Base-by-base conservation (phyloP, 2,113 vertebrate genomes). In the Hystrix cristata region DNA sequence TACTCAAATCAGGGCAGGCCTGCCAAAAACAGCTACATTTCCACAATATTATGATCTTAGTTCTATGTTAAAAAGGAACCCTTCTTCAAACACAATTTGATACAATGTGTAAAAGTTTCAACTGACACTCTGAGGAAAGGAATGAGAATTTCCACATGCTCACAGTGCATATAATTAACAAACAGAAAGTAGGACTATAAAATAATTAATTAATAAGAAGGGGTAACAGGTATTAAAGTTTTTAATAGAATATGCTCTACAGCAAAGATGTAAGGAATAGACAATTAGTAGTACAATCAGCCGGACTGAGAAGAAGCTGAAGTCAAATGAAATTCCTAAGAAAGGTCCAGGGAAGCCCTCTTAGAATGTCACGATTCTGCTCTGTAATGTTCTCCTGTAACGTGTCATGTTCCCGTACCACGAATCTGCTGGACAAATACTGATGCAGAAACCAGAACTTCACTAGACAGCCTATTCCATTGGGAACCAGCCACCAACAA, bases 81-180 rank as follows among this genome's bases (percentile, higher is more conserved):
- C 14, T 72, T 25, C 29, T 94, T 92, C 59, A 87, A 94, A 87
- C 60, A 16, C 55, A 94, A 83, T 57, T 92, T 34, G 94, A 76
- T 76, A 51, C 16, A 89, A 64, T 7, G 67, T 80, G 11, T 69
- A 74, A 27, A 88, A 84, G 2, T 51, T 88, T 93, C 84, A 57
- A 2, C 34, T 74, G 48, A 23, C 25, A 65, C 29, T 13, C 38
- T 92, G 29, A 93, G 94, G 53, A 91, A 78, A 43, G 53, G 7
- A 81, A 87, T 82, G 29, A 64, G 23, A 94, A 82, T 67, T 64
- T 43, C 64, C 64, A 91, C 43, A 88, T 0, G 71, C 8, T 71
- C 3, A 74, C 78, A 11, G 23, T 94, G n/a, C 18, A 88, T 67
- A n/a, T n/a, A 87, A 92, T 91, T 85, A 89, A 62, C 51, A 88